These are phyloP conservation scores for Furcula furcula DNA, from an alignment of 2,888 invertebrate genomes.

Conservation along the genomic window DNA sequence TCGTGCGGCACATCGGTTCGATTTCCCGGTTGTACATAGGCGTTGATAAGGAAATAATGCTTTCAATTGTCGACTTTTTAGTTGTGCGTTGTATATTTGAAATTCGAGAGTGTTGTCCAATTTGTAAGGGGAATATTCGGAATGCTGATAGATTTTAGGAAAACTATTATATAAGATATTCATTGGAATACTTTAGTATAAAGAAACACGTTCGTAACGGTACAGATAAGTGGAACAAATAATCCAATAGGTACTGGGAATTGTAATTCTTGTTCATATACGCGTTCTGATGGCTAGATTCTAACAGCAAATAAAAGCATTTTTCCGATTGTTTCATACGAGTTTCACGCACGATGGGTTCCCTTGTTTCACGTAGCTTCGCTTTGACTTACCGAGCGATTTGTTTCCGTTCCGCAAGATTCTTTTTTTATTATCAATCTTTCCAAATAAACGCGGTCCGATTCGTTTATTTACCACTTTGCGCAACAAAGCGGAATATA, in stretches of 20 bases:
- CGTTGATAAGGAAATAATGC: neutral
- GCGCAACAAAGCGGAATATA: neutral
- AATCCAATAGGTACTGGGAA: too few relatives aligned
- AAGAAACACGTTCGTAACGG: too few relatives aligned
- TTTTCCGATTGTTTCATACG: conserved; percentile 4
- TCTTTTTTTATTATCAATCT: neutral
- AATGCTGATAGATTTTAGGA: too few relatives aligned
- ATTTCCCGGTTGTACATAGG: neutral
- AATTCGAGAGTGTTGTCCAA: too few relatives aligned
- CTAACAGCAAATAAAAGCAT: neutral
- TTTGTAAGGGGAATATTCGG: too few relatives aligned
- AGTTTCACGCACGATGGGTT: conserved; percentile 4
- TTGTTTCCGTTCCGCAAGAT: neutral
- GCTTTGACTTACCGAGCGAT: conserved; percentile 1
- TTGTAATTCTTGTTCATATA: neutral
- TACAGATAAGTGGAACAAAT: too few relatives aligned
- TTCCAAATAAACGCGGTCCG: neutral
- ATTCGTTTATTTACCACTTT: neutral
- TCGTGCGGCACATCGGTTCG: conserved; percentile 14
- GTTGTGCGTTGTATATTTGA: too few relatives aligned
- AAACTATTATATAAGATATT: too few relatives aligned
- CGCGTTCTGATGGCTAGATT: conserved; percentile 1
- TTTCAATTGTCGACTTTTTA: too few relatives aligned
- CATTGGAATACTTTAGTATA: too few relatives aligned
- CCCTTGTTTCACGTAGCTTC: conserved; percentile 3